These are phyloP conservation scores for Mnemiopsis leidyi DNA, from an alignment of 37 sponge, comb jelly and placozoan species.

Conservation along the genomic window DNA sequence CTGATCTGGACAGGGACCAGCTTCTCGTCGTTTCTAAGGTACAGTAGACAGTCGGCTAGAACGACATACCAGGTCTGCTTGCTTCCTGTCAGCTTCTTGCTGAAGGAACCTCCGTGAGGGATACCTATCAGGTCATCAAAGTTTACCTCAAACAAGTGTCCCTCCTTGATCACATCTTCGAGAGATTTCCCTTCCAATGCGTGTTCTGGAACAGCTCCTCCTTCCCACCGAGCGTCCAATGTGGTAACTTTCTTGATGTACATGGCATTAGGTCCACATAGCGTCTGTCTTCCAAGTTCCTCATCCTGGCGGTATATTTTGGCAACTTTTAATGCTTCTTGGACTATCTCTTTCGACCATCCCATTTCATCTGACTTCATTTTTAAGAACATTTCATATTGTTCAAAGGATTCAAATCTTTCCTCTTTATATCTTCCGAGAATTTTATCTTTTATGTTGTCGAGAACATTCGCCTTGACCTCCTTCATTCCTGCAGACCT, in stretches of 20 bases:
- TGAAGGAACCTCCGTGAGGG: background rate
- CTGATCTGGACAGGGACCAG: background rate
- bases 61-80: background rate
- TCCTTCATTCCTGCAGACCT: background rate
- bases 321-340: background rate
- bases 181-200: background rate
- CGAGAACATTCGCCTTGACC: background rate
- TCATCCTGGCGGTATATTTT: background rate
- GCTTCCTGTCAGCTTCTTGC: background rate
- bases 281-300: background rate
- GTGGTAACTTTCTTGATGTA: background rate
- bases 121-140: background rate
- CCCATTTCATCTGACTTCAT: background rate
- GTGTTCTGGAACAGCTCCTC: background rate
- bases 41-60: background rate
- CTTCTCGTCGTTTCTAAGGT: background rate
- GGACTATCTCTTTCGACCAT: background rate
- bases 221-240: background rate
- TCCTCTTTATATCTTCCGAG: background rate
- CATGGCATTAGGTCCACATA: background rate
- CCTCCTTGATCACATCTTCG: background rate
- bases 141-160: background rate
- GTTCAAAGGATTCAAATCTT: background rate
- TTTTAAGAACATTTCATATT: background rate
- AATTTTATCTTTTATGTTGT: background rate